phyloP scores from a whole-genome alignment of 2,888 invertebrate species.

The Teleiodes luculella region DNA sequence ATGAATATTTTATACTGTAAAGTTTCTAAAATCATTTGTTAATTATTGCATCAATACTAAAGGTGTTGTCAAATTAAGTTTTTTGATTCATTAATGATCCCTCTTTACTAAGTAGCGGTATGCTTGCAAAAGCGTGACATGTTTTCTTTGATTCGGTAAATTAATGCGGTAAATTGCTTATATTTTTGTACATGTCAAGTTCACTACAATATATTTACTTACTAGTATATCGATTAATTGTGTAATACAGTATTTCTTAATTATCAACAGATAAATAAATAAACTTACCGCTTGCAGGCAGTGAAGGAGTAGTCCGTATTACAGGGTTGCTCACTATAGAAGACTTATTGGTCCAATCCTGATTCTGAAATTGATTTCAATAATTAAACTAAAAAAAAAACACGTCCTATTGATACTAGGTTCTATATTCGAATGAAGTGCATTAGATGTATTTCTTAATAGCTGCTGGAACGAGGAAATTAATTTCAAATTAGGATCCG shows the following conservation, averaged over 20 bases:
- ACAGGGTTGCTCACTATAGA: conserved; percentile 32
- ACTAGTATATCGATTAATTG: not conserved
- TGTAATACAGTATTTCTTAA: too few species aligned
- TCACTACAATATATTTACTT: too few species aligned
- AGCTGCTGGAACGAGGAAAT: conserved; percentile 44
- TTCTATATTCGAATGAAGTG: conserved; percentile 37
- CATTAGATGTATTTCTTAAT: conserved; percentile 54
- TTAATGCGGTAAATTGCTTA: too few species aligned
- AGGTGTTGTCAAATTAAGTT: too few species aligned
- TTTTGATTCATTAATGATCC: too few species aligned
- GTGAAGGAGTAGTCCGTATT: conserved; percentile 38
- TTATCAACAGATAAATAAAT: not conserved
- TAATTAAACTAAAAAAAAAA: conserved; percentile 9
- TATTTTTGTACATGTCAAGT: too few species aligned
- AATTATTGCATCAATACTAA: too few species aligned
- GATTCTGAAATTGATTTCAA: conserved; percentile 47
- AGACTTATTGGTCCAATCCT: conserved; percentile 50
- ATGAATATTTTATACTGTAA: too few species aligned
- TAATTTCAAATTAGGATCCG: conserved; percentile 69
- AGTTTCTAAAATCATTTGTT: too few species aligned
- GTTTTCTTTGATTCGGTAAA: too few species aligned
- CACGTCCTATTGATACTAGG: conserved; percentile 40
- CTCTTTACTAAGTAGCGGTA: too few species aligned
- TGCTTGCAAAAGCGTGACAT: too few species aligned
- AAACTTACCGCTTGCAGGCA: conserved; percentile 53